These are phyloP conservation scores for Spodoptera frugiperda DNA, from an alignment of 1,140 invertebrate genomes.

Conservation along the genomic window DNA sequence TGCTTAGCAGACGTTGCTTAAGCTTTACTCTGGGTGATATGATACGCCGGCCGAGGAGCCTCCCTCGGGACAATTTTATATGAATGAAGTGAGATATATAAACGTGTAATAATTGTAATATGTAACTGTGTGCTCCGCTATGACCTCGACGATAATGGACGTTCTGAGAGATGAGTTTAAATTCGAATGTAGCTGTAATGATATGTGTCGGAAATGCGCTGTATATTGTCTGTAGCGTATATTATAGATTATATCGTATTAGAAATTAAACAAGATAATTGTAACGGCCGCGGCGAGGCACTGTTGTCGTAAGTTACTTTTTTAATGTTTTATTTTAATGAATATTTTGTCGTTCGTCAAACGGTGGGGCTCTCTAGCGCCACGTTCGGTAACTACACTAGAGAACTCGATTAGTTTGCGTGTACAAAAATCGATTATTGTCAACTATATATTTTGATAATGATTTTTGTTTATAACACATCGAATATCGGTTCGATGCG, in stretches of 20 bases:
- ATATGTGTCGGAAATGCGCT: constrained; percentile 62
- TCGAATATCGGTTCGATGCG: constrained; percentile 17
- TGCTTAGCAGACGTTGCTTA: constrained; percentile 39
- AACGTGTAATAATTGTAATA: constrained; percentile 36
- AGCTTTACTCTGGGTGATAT: constrained; percentile 39
- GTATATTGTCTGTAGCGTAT: constrained; percentile 69
- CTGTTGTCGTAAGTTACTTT: constrained; percentile 50
- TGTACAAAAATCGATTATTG: constrained; percentile 31
- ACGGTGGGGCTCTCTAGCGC: constrained; percentile 1
- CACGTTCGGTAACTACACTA: background rate
- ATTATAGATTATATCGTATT: constrained; percentile 69
- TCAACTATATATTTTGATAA: constrained; percentile 44
- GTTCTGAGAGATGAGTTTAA: constrained; percentile 64
- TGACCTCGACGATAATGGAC: constrained; percentile 68
- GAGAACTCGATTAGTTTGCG: constrained; percentile 17
- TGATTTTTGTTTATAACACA: constrained; percentile 40
- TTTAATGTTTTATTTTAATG: constrained; percentile 45
- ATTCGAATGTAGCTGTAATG: constrained; percentile 72
- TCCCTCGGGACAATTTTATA: constrained; percentile 28
- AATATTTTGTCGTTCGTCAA: constrained; percentile 10
- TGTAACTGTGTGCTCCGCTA: constrained; percentile 54
- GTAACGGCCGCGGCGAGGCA: constrained; percentile 58
- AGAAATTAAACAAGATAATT: constrained; percentile 62
- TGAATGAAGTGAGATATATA: constrained; percentile 44
- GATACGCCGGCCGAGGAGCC: background rate